Conservation (phyloP, 1,140 invertebrate species). For the Drosophila gunungcola region DNA sequence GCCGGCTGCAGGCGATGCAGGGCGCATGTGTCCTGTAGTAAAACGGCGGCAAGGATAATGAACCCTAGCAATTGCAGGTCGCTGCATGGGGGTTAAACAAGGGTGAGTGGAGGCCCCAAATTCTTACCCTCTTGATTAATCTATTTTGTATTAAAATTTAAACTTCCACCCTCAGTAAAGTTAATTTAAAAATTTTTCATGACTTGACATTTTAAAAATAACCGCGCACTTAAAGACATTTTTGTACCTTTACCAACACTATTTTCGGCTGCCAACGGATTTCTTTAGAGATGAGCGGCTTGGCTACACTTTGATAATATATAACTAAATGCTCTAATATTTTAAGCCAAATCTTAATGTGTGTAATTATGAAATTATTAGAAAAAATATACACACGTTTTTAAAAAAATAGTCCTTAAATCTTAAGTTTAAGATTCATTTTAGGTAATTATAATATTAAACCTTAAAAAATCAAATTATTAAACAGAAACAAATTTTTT, state of each 20-base stretch:
- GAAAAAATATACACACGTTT: too few relatives aligned
- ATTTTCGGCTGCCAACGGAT: too few relatives aligned
- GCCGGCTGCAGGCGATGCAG: constrained; percentile 37
- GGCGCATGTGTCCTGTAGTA: constrained; percentile 59
- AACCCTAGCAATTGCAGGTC: constrained; percentile 21
- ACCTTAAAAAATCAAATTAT: too few relatives aligned
- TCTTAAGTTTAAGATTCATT: too few relatives aligned
- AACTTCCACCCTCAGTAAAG: not conserved
- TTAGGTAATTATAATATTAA: too few relatives aligned
- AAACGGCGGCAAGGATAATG: constrained; percentile 48
- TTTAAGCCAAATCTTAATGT: too few relatives aligned
- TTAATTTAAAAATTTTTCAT: not conserved
- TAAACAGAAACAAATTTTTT: too few relatives aligned
- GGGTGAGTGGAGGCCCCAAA: not conserved
- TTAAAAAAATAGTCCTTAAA: too few relatives aligned
- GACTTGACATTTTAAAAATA: not conserved
- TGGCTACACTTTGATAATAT: not conserved
- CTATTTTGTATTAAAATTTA: not conserved
- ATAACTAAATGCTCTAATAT: too few relatives aligned
- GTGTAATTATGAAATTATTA: too few relatives aligned
- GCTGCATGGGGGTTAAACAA: not conserved
- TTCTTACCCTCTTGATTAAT: not conserved
- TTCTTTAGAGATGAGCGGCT: not conserved
- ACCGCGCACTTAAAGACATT: not conserved
- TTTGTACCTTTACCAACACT: not conserved